Conservation (phyloP, 2,888 invertebrate genomes). For the Ptychoptera contaminata region DNA sequence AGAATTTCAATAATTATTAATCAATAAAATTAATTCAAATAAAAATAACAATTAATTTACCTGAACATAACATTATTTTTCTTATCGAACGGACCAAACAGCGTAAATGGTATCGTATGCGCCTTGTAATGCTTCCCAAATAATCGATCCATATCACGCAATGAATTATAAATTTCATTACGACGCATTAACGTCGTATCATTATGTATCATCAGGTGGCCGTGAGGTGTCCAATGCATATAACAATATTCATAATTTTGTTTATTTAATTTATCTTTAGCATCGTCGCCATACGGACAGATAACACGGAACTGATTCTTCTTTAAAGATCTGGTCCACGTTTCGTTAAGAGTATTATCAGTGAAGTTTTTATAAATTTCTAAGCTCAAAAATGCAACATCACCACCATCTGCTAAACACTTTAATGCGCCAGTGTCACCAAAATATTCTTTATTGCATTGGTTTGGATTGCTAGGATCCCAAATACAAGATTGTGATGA, state of each 20-base stretch:
- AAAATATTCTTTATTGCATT: slow-evolving; percentile 25
- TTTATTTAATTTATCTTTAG: slow-evolving; percentile 9
- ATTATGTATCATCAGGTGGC: slow-evolving; percentile 47
- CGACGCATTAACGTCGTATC: slow-evolving; percentile 38
- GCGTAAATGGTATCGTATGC: slow-evolving; percentile 45
- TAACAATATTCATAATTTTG: slow-evolving; percentile 35
- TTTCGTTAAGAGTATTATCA: slow-evolving; percentile 32
- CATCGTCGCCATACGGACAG: slow-evolving; percentile 34
- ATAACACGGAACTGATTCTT: slow-evolving; percentile 36
- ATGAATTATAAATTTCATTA: slow-evolving; percentile 53
- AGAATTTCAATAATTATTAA: neutral
- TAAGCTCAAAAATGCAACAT: slow-evolving; percentile 63
- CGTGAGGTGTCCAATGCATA: slow-evolving; percentile 50
- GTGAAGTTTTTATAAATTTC: slow-evolving; percentile 42
- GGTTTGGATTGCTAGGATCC: slow-evolving; percentile 19
- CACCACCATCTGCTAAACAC: slow-evolving; percentile 51
- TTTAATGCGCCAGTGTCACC: slow-evolving; percentile 48
- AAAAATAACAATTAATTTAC: neutral
- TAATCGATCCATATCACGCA: slow-evolving; percentile 50
- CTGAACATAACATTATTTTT: slow-evolving; percentile 45
- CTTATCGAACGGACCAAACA: slow-evolving; percentile 54
- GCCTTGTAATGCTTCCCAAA: slow-evolving; percentile 46
- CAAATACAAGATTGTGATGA: slow-evolving; percentile 53
- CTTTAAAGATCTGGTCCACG: slow-evolving; percentile 26
- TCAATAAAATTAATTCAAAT: neutral